These are phyloP conservation scores for Fragum fragum DNA, from an alignment of 2,888 invertebrate genomes.

Conservation along the genomic window DNA sequence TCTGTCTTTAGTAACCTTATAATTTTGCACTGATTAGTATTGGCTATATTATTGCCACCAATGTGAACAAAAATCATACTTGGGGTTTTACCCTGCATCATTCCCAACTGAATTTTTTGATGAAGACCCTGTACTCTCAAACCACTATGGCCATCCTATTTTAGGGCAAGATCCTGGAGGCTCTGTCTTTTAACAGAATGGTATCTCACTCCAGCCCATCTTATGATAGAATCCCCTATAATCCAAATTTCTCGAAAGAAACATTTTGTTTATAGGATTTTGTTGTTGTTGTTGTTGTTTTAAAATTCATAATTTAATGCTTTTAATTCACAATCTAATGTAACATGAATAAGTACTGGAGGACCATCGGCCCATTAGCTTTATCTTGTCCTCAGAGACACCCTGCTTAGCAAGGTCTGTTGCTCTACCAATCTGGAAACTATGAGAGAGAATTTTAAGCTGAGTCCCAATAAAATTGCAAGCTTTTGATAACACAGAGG, in stretches of 20 bases:
- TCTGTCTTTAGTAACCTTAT: constrained; percentile 14
- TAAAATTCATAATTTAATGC: not conserved
- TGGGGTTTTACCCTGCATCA: constrained; percentile 27
- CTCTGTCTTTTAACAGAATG: not conserved
- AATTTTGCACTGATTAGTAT: constrained; percentile 28
- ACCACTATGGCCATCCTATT: constrained; percentile 33
- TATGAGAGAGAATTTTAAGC: constrained; percentile 6
- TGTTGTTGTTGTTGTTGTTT: not conserved
- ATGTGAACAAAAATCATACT: constrained; percentile 29
- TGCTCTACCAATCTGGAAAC: constrained; percentile 47
- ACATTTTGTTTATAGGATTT: not conserved
- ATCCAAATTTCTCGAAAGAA: constrained; percentile 46
- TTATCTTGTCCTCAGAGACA: constrained; percentile 27
- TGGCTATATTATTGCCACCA: constrained; percentile 40
- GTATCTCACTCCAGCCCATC: constrained; percentile 29
- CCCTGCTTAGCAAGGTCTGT: constrained; percentile 30
- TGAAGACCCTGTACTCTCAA: constrained; percentile 18
- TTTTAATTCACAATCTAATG: constrained; percentile 16
- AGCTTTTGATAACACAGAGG: constrained; percentile 34
- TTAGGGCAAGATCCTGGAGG: not conserved
- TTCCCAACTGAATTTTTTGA: constrained; percentile 20
- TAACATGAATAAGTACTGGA: constrained; percentile 33
- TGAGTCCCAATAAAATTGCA: not conserved
- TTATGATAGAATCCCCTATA: constrained; percentile 37
- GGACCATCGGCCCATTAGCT: constrained; percentile 46